phyloP scores from a whole-genome alignment of 1,140 invertebrate genomes.

The Drosophila paulistorum region DNA sequence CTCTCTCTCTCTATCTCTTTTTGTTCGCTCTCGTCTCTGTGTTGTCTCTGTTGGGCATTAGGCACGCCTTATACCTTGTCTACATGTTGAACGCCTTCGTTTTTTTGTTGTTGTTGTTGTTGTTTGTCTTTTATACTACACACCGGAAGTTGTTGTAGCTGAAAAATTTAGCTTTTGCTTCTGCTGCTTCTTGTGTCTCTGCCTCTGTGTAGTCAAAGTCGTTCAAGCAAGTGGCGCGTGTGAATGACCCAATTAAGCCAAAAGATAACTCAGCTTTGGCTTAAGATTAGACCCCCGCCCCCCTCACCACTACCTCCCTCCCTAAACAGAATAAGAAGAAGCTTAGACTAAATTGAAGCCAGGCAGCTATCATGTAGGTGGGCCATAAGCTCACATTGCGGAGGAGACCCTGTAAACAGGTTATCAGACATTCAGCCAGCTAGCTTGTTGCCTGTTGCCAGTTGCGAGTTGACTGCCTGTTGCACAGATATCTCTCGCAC shows the following conservation, averaged over 20 bases:
- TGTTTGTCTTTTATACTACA: conserved; percentile 39
- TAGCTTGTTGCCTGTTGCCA: conserved; percentile 6
- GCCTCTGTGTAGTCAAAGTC: conserved; percentile 22
- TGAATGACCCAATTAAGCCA: conserved; percentile 78
- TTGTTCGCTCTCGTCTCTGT: neutral
- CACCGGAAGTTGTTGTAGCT: conserved; percentile 56
- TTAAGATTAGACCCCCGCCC: conserved; percentile 28
- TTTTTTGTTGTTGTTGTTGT: neutral
- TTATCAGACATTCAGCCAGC: conserved; percentile 2
- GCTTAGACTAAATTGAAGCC: neutral
- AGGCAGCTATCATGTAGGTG: conserved; percentile 1
- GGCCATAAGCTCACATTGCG: neutral
- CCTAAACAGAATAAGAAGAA: neutral
- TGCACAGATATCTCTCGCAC: conserved; percentile 33
- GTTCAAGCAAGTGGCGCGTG: conserved; percentile 64
- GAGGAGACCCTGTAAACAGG: conserved; percentile 22
- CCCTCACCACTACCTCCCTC: too few relatives aligned
- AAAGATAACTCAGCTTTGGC: conserved; percentile 63
- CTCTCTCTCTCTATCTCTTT: conserved; percentile 9
- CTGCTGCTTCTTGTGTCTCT: conserved; percentile 24
- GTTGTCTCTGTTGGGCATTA: conserved; percentile 4
- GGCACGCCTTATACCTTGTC: conserved; percentile 28
- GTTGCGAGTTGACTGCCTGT: conserved; percentile 32
- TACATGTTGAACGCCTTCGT: conserved; percentile 40
- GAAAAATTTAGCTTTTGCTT: conserved; percentile 31